A percentile compares a stretch with the other conserved stretches of the same genome.
phyloP scores from a whole-genome alignment of 2,888 invertebrate species.

The Dioctria rufipes region DNA sequence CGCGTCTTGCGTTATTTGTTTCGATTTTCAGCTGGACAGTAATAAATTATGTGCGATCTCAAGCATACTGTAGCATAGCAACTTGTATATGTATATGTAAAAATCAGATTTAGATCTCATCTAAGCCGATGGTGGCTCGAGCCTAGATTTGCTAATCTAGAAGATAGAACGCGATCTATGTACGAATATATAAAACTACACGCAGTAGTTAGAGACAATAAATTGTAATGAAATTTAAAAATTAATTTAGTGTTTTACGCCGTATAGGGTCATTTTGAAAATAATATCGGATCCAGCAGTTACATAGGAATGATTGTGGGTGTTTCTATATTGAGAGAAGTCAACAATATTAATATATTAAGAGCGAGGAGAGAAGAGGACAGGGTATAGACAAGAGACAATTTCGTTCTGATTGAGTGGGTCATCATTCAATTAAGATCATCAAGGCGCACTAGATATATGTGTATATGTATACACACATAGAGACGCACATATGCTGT shows the following conservation, averaged over 20 bases:
- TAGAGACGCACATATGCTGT: too few species aligned
- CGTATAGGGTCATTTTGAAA: neutral
- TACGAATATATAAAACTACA: neutral
- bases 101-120: neutral
- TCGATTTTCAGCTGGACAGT: slow-evolving; percentile 9
- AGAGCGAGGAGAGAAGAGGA: neutral
- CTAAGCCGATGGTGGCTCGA: neutral
- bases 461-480: too few species aligned
- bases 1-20: slow-evolving; percentile 18
- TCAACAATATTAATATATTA: too few species aligned
- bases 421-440: slow-evolving; percentile 70
- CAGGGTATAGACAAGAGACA: slow-evolving; percentile 5
- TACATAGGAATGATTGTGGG: too few species aligned
- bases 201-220: slow-evolving; percentile 21
- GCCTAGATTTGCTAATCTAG: slow-evolving; percentile 21
- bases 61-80: too few species aligned
- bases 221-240: slow-evolving; percentile 1
- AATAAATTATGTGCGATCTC: neutral
- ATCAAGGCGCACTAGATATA: slow-evolving; percentile 59
- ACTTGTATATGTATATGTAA: too few species aligned
- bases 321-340: too few species aligned
- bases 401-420: slow-evolving; percentile 64
- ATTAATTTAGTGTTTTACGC: slow-evolving; percentile 32
- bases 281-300: neutral
- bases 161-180: neutral